A percentile compares a stretch with the other conserved stretches of the same genome.
Evolutionary conservation across 1,140 invertebrate species (phyloP).

Genomic region (Drosophila azteca): DNA sequence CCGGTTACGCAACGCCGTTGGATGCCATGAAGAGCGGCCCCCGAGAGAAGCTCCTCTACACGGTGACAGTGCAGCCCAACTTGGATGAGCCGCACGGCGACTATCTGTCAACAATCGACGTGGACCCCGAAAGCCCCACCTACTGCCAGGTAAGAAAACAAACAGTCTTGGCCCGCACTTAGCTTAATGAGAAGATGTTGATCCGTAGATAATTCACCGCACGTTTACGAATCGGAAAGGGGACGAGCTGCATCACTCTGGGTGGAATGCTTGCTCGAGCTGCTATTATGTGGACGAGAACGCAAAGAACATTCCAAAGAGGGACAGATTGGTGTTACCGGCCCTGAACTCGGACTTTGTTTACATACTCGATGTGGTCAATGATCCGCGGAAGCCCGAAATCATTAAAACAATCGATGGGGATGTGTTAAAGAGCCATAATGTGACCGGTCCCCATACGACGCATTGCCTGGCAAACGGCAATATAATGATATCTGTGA

Average conservation of each 20-base stretch:
- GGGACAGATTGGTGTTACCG: conserved; percentile 93
- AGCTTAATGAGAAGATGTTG: not conserved
- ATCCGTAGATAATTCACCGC: conserved; percentile 92
- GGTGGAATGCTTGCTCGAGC: conserved; percentile 98
- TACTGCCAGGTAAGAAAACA: conserved; percentile 90
- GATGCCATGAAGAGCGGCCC: conserved; percentile 92
- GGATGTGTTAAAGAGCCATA: conserved; percentile 88
- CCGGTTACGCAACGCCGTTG: conserved; percentile 90
- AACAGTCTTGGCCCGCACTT: not conserved
- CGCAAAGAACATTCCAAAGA: conserved; percentile 86
- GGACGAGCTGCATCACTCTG: conserved; percentile 97
- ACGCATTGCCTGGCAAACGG: conserved; percentile 95
- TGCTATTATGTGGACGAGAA: conserved; percentile 86
- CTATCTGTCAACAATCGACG: conserved; percentile 95
- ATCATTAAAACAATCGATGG: conserved; percentile 88
- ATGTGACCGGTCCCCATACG: conserved; percentile 94
- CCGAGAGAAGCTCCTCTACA: conserved; percentile 93
- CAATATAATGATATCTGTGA: conserved; percentile 96
- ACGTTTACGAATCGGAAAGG: conserved; percentile 90
- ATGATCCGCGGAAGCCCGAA: conserved; percentile 87
- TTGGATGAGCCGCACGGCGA: conserved; percentile 88
- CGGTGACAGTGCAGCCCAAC: conserved; percentile 92
- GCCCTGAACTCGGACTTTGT: conserved; percentile 92
- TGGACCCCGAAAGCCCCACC: conserved; percentile 93
- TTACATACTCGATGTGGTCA: conserved; percentile 92